These are phyloP conservation scores for Portevinia maculata DNA, from an alignment of 2,888 invertebrate species.

Conservation along the genomic window DNA sequence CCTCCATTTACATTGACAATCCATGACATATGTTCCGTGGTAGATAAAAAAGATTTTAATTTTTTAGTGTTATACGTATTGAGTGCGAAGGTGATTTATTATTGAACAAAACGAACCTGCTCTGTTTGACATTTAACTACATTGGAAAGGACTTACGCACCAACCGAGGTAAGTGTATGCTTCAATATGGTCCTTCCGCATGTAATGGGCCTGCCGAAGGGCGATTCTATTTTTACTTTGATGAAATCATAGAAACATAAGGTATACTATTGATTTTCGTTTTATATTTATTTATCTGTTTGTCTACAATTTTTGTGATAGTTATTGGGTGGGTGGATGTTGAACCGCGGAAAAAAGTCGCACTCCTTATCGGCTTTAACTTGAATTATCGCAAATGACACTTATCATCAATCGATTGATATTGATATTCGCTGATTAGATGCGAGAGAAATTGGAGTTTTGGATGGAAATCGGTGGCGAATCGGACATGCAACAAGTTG, in stretches of 20 bases:
- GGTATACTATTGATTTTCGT: constrained; percentile 68
- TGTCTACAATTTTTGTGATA: constrained; percentile 5
- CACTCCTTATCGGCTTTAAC: constrained; percentile 42
- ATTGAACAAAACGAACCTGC: constrained; percentile 12
- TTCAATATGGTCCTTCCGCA: constrained; percentile 56
- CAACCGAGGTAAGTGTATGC: constrained; percentile 52
- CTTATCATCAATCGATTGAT: constrained; percentile 58
- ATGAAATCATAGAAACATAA: constrained; percentile 73
- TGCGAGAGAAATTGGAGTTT: constrained; percentile 5
- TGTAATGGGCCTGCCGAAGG: background rate
- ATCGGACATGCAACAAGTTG: constrained; percentile 6
- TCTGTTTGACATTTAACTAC: background rate
- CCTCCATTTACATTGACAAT: constrained; percentile 37
- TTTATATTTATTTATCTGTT: constrained; percentile 29
- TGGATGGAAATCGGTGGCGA: background rate
- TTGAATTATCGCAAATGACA: constrained; percentile 61
- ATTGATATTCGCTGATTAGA: constrained; percentile 36
- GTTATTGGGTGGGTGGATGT: background rate
- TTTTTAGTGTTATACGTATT: constrained; percentile 10
- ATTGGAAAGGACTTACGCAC: background rate
- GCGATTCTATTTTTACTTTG: constrained; percentile 65
- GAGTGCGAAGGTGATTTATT: constrained; percentile 30
- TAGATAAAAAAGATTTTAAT: constrained; percentile 46
- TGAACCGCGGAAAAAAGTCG: background rate
- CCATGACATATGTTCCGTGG: constrained; percentile 64